A percentile compares a stretch with the other conserved stretches of the same genome.
phyloP scores from a whole-genome alignment of 1,140 invertebrate species.

The Leptinotarsa lineolata region DNA sequence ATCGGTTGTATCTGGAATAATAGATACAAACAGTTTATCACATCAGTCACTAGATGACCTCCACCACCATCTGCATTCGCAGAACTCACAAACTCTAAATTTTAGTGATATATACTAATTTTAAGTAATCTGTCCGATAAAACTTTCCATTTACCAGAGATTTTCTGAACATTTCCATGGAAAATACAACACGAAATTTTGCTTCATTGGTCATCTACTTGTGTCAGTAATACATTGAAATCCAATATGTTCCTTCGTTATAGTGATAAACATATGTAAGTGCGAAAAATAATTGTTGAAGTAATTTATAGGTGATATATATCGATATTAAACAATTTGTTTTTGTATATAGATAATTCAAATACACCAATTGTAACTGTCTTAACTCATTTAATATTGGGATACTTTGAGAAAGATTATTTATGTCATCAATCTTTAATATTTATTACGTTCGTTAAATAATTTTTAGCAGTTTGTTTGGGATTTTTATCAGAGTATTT shows the following conservation, averaged over 20 bases:
- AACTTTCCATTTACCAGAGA: neutral
- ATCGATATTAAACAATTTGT: neutral
- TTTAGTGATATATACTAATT: conserved; percentile 55
- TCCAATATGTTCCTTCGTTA: conserved; percentile 40
- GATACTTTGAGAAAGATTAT: too few species aligned
- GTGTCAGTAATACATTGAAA: neutral
- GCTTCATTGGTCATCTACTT: neutral
- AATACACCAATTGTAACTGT: too few species aligned
- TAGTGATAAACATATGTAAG: conserved; percentile 36
- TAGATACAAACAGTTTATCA: conserved; percentile 45
- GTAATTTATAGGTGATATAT: neutral
- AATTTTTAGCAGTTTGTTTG: too few species aligned
- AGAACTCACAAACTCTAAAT: conserved; percentile 51
- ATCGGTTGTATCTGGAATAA: conserved; percentile 51
- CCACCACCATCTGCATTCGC: conserved; percentile 53
- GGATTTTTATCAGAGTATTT: too few species aligned
- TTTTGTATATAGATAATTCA: neutral
- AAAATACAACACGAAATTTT: neutral
- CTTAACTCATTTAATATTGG: too few species aligned
- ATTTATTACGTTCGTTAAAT: too few species aligned
- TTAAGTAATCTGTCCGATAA: neutral
- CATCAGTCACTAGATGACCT: conserved; percentile 53
- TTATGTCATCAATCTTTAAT: too few species aligned
- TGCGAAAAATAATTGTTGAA: neutral
- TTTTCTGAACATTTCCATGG: neutral